A percentile compares a stretch with the other conserved stretches of the same genome.
Evolutionary conservation across 2,797 vertebrate genomes (phyloP).

Genomic region (Macrochelys suwanniensis): DNA sequence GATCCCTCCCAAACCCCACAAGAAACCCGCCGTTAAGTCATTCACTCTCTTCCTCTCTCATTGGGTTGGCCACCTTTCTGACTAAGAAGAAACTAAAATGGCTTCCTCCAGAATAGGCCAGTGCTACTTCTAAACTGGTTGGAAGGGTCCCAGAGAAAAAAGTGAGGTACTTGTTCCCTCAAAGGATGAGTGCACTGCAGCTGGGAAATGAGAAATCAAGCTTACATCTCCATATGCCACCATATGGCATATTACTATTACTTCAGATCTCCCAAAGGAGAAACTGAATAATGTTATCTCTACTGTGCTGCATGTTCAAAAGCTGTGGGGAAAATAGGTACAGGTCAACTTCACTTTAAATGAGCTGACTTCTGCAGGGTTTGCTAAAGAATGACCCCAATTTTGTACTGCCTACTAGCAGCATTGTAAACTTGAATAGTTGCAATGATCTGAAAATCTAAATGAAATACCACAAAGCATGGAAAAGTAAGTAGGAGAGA

Average conservation of each 20-base stretch:
- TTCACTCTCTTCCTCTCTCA: neutral
- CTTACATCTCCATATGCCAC: neutral
- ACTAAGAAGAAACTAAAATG: neutral
- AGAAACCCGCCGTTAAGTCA: neutral
- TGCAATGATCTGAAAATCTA: neutral
- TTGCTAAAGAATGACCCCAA: neutral
- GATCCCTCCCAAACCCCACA: neutral
- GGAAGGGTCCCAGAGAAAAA: neutral
- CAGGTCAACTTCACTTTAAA: neutral
- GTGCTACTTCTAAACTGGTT: neutral
- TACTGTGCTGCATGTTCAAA: neutral
- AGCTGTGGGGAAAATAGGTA: neutral
- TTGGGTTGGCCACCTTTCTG: neutral
- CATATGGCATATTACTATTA: neutral
- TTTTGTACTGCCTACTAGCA: neutral
- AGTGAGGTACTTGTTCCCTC: neutral
- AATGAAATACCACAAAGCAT: neutral
- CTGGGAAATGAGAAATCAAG: neutral
- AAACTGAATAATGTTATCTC: neutral
- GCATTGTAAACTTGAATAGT: neutral
- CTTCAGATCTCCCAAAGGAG: neutral
- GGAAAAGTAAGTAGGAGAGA: neutral
- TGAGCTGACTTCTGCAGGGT: neutral
- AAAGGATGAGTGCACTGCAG: neutral
- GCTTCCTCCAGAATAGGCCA: neutral